A percentile compares a stretch with the other conserved stretches of the same genome.
phyloP scores from a whole-genome alignment of 2,888 invertebrate species.

The Ischnura elegans region DNA sequence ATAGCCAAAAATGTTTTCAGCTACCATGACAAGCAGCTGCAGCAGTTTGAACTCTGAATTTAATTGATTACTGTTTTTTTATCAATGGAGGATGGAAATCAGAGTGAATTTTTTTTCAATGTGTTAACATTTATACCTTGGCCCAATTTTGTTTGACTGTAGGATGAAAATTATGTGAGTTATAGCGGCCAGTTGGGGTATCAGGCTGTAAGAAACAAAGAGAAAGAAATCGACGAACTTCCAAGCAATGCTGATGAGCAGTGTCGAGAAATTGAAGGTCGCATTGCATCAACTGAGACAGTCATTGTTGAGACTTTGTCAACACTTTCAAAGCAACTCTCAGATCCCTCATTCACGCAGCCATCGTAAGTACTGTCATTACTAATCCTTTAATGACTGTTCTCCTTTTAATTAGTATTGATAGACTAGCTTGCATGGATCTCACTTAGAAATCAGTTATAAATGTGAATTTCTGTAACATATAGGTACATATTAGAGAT shows the following conservation, averaged over 20 bases:
- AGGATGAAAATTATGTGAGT: constrained; percentile 84
- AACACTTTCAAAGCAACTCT: constrained; percentile 82
- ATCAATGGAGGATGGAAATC: too few species aligned
- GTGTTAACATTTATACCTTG: neutral
- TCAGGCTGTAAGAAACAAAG: constrained; percentile 88
- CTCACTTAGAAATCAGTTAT: too few species aligned
- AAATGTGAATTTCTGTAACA: too few species aligned
- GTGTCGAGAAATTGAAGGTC: constrained; percentile 83
- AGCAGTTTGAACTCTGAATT: too few species aligned
- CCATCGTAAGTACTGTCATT: constrained; percentile 2
- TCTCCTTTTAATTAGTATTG: too few species aligned
- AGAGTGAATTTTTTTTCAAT: neutral
- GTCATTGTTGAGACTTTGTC: constrained; percentile 84
- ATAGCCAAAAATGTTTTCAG: too few species aligned
- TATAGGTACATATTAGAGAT: too few species aligned
- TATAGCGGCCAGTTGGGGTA: constrained; percentile 89
- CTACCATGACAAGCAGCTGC: too few species aligned
- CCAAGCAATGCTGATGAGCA: constrained; percentile 83
- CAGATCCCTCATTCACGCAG: constrained; percentile 71
- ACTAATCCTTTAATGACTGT: too few species aligned
- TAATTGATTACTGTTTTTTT: too few species aligned
- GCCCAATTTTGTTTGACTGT: constrained; percentile 73
- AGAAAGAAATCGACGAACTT: constrained; percentile 90
- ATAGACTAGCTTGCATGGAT: too few species aligned
- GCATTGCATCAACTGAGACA: constrained; percentile 82